Conservation (phyloP, 2,113 vertebrate genomes). For the Nothoprocta perdicaria region DNA sequence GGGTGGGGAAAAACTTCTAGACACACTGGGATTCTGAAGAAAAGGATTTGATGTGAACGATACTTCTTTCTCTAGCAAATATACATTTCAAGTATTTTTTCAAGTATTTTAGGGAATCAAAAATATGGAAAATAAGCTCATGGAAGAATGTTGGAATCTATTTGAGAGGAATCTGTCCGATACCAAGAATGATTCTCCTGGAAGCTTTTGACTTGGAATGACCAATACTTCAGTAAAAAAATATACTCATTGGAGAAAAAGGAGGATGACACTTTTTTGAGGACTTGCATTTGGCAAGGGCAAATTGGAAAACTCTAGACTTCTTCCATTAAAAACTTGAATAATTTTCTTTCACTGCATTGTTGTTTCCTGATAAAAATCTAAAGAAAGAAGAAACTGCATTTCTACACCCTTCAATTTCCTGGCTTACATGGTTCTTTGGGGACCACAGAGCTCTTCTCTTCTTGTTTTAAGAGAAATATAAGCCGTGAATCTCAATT, state of each 20-base stretch:
- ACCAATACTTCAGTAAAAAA: not conserved
- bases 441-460: not conserved
- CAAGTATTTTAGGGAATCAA: conserved; percentile 3
- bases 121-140: not conserved
- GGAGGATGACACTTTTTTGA: not conserved
- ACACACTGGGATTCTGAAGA: not conserved
- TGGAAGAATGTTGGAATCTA: not conserved
- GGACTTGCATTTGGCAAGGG: not conserved
- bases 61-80: not conserved
- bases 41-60: not conserved
- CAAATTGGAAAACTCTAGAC: not conserved
- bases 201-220: not conserved
- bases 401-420: not conserved
- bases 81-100: not conserved
- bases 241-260: not conserved
- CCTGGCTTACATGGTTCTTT: not conserved
- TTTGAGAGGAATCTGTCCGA: not conserved
- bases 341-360: not conserved
- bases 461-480: not conserved
- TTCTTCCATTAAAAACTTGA: conserved; percentile 1
- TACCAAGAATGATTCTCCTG: not conserved
- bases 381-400: not conserved
- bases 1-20: not conserved
- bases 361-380: conserved; percentile 3
- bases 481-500: not conserved